Base-by-base conservation (phyloP, 2,888 invertebrate genomes). In the Ethmia dodecea region DNA sequence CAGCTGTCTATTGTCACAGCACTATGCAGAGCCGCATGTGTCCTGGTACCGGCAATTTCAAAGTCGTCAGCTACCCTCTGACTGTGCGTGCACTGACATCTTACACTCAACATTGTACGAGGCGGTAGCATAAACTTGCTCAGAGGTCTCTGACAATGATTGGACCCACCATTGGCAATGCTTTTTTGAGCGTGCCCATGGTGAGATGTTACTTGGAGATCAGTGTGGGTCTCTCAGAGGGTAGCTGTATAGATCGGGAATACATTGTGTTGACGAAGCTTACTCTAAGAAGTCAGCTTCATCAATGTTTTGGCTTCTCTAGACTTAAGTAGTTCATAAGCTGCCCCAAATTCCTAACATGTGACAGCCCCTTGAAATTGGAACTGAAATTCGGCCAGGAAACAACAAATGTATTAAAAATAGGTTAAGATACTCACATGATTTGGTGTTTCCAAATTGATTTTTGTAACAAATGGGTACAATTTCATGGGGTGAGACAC, bases 241-340 rank as follows among this genome's bases (percentile, higher is more conserved):
- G 65, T 68, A 74, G 57, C 67, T 55, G 49, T 56, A 55, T 57
- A n/a, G n/a, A 54, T 63, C 68, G 84, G 79, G 86, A 79, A 76
- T 56, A 52, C 67, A 57, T 68, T 81, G 76, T 81, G 80, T 48
- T 62, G 67, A 65, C 58, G 70, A 76, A n/a, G n/a, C n/a, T n/a
- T n/a, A n/a, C n/a, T n/a, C n/a, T n/a, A n/a, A n/a, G 60, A 60
- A 36, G 1, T 15, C 9, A 9, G 48, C 61, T 67, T 83, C 66
- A 66, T 73, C 64, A 57, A 53, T 78, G 76, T 83, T 76, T 53
- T 46, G 67, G 57, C 62, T 81, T 81, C 84, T 84, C 81, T 75
- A 73, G 76, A 79, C 79, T 75, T 67, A 67, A 67, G 63, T 77
- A 18, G 64, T 63, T 61, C 63, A 59, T 71, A 67, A 68, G 75